phyloP scores from a whole-genome alignment of 1,140 invertebrate genomes.

The Cherax destructor region DNA sequence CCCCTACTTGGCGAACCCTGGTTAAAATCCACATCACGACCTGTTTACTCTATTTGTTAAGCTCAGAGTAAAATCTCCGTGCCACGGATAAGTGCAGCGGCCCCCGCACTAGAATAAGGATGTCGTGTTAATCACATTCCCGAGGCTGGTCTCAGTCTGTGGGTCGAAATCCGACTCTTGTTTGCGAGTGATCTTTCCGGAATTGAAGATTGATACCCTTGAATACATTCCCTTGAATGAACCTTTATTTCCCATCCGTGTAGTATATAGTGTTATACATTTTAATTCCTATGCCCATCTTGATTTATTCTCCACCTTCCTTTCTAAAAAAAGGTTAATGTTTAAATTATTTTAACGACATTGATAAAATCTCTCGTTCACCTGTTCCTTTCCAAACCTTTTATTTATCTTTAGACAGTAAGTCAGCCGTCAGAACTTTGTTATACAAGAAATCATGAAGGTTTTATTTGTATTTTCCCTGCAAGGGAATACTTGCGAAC shows the following conservation, averaged over 20 bases:
- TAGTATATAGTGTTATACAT: not conserved
- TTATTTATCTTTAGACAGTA: too few relatives aligned
- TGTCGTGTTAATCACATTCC: not conserved
- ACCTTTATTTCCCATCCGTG: not conserved
- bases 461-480: too few relatives aligned
- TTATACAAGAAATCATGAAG: too few relatives aligned
- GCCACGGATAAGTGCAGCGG: not conserved
- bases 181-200: not conserved
- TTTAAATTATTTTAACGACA: not conserved
- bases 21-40: too few relatives aligned
- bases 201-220: not conserved
- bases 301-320: not conserved
- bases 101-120: not conserved
- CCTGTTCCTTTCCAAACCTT: not conserved
- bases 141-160: not conserved
- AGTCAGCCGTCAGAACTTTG: too few relatives aligned
- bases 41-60: too few relatives aligned
- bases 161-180: not conserved
- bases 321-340: not conserved
- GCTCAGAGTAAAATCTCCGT: not conserved
- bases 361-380: not conserved
- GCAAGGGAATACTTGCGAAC: too few relatives aligned
- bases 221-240: not conserved
- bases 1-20: too few relatives aligned
- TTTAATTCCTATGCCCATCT: not conserved